Percentiles rank a stretch among this genome's conserved stretches.
These are phyloP conservation scores for Geotrypetes seraphini DNA, from an alignment of 2,797 vertebrate genomes.

Conservation along the genomic window DNA sequence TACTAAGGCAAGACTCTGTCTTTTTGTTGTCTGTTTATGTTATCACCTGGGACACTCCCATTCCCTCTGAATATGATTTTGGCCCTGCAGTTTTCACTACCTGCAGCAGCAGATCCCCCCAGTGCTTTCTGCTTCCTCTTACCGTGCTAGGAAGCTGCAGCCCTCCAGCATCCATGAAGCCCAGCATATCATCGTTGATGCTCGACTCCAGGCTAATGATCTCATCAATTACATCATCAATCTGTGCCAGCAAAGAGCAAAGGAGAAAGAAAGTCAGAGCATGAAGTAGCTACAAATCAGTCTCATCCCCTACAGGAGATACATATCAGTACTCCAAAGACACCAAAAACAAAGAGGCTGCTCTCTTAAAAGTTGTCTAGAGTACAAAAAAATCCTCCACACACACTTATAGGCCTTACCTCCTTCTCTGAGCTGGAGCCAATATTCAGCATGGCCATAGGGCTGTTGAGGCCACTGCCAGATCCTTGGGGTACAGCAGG, in stretches of 20 bases:
- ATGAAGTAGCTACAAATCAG: not conserved
- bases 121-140: conserved; percentile 35
- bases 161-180: conserved; percentile 70
- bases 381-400: no score
- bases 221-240: conserved; percentile 86
- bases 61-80: conserved; percentile 26
- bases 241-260: conserved; percentile 57
- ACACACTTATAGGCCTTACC: no score
- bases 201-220: conserved; percentile 92
- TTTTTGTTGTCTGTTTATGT: no score
- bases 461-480: conserved; percentile 74
- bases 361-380: no score
- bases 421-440: conserved; percentile 78
- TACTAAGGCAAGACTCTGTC: no score
- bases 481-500: conserved; percentile 9
- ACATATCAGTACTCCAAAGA: no score
- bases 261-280: not conserved
- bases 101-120: conserved; percentile 44
- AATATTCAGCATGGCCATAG: conserved; percentile 79
- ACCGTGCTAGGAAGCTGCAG: conserved; percentile 81
- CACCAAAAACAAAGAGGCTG: no score
- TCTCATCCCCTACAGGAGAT: no score
- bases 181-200: conserved; percentile 85
- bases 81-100: no score
- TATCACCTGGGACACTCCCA: no score